Evolutionary conservation across 2,888 invertebrate species (phyloP).

Genomic region (Latheticus oryzae): DNA sequence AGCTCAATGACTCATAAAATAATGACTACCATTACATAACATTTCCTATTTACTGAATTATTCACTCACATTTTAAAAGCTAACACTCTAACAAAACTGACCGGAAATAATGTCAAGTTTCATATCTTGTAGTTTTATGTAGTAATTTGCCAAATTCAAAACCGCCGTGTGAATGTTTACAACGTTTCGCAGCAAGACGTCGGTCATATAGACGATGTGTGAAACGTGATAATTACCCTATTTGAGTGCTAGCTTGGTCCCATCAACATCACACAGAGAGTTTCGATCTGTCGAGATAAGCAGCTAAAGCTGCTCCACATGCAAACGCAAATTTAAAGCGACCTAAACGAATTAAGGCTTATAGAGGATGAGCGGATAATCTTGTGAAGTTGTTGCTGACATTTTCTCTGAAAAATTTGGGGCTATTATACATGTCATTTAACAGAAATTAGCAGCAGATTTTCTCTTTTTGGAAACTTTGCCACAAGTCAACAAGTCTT

Average conservation of each 20-base stretch:
- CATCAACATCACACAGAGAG: constrained; percentile 12
- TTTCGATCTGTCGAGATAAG: constrained; percentile 22
- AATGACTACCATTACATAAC: constrained; percentile 3
- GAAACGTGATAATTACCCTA: constrained; percentile 16
- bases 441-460: too few species aligned
- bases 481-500: too few species aligned
- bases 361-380: constrained; percentile 14
- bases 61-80: neutral
- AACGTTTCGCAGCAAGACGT: neutral
- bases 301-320: constrained; percentile 20
- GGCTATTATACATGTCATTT: too few species aligned
- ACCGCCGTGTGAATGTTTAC: constrained; percentile 10
- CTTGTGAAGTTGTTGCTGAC: constrained; percentile 11
- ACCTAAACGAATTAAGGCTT: constrained; percentile 21
- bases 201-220: neutral
- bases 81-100: constrained; percentile 3
- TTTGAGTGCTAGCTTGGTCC: constrained; percentile 14
- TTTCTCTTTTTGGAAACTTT: too few species aligned
- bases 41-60: neutral
- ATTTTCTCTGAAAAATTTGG: constrained; percentile 5
- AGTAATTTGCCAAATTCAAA: constrained; percentile 3
- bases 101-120: constrained; percentile 3
- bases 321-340: constrained; percentile 8
- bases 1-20: constrained; percentile 1
- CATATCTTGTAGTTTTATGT: neutral